Evolutionary conservation across 2,888 invertebrate species (phyloP).

Genomic region (Anarsia innoxiella): DNA sequence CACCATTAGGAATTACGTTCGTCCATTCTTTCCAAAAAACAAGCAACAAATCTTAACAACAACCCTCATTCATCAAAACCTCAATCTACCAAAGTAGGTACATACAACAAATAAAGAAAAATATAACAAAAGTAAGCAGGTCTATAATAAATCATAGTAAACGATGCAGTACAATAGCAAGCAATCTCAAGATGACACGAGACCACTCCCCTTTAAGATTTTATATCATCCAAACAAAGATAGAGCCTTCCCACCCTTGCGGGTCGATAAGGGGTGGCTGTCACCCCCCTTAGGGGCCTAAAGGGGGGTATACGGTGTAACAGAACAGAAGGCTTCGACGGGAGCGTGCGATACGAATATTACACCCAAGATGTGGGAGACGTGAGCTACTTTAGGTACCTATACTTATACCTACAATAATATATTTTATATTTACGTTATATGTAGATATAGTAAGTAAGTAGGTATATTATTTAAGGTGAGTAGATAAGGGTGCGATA

Average conservation of each 20-base stretch:
- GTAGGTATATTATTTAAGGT: too few species aligned
- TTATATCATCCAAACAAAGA: conserved; percentile 69
- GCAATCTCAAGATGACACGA: conserved; percentile 38
- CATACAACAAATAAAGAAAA: conserved; percentile 19
- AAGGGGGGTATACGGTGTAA: conserved; percentile 14
- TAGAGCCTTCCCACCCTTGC: conserved; percentile 24
- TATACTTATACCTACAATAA: too few species aligned
- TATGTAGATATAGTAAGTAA: too few species aligned
- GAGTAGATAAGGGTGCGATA: conserved; percentile 1
- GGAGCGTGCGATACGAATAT: conserved; percentile 31
- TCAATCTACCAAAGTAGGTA: conserved; percentile 6
- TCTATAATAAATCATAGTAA: conserved; percentile 39
- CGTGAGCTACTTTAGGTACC: conserved; percentile 34
- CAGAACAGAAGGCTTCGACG: conserved; percentile 36
- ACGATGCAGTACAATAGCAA: conserved; percentile 27
- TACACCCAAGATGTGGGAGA: conserved; percentile 27
- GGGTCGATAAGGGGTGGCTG: conserved; percentile 30
- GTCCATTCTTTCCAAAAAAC: too few species aligned
- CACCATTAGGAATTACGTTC: too few species aligned
- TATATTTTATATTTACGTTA: too few species aligned
- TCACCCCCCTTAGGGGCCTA: conserved; percentile 8
- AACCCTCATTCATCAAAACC: conserved; percentile 3
- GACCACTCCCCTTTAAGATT: conserved; percentile 62
- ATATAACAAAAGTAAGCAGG: conserved; percentile 24
- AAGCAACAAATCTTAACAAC: too few species aligned